phyloP scores from a whole-genome alignment of 2,113 vertebrate species.

The Sterrhoptilus dennistouni region DNA sequence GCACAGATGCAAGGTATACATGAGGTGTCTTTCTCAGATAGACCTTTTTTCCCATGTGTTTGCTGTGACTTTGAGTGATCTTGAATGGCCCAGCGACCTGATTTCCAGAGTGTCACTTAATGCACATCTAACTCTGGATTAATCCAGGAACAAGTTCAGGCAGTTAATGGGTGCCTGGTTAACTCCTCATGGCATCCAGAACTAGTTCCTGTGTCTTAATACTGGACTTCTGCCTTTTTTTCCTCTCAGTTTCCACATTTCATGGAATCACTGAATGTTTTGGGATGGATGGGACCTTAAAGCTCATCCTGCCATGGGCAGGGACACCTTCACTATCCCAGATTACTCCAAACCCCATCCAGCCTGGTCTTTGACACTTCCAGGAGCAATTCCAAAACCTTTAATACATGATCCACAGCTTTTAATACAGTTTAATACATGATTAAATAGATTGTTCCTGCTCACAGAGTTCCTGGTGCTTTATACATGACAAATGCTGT shows the following conservation, averaged over 20 bases:
- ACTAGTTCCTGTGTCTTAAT: neutral
- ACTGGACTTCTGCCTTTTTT: neutral
- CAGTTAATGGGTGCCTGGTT: neutral
- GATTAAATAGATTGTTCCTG: neutral
- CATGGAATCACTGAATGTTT: neutral
- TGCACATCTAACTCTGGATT: neutral
- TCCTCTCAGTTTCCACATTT: neutral
- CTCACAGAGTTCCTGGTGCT: neutral
- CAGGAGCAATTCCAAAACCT: neutral
- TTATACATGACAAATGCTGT: neutral
- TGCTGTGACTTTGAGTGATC: neutral
- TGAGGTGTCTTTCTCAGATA: neutral
- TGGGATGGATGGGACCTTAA: neutral
- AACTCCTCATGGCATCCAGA: neutral
- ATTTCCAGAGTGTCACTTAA: neutral
- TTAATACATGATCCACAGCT: neutral
- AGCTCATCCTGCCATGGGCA: neutral
- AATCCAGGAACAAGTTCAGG: neutral
- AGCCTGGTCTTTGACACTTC: neutral
- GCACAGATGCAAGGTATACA: neutral
- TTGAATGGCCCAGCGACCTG: neutral
- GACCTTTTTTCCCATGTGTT: neutral
- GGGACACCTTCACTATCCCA: neutral
- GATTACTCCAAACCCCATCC: neutral
- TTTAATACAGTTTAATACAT: neutral